Percentiles rank a stretch among this genome's conserved stretches.
phyloP scores from a whole-genome alignment of 1,140 invertebrate species.

The Apis cerana region DNA sequence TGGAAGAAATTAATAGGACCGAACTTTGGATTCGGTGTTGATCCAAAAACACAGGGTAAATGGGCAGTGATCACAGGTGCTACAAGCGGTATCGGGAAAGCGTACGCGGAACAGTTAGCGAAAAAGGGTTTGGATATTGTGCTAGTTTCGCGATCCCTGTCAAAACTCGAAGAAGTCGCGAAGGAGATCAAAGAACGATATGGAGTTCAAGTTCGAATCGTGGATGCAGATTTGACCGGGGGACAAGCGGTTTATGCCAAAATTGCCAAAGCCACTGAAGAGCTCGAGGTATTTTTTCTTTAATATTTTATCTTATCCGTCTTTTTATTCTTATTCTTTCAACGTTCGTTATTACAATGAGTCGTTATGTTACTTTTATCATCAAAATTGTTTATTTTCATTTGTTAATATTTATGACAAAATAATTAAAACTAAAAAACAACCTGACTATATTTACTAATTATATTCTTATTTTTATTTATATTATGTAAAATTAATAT shows the following conservation, averaged over 20 bases:
- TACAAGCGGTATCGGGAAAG: conserved; percentile 96
- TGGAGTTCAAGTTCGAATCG: conserved; percentile 90
- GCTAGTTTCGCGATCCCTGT: conserved; percentile 91
- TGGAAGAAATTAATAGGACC: conserved; percentile 78
- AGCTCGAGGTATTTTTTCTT: conserved; percentile 85
- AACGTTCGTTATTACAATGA: too few species aligned
- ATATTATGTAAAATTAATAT: too few species aligned
- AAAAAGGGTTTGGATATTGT: conserved; percentile 91
- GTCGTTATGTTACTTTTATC: too few species aligned
- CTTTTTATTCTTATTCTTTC: too few species aligned
- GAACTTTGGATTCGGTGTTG: conserved; percentile 70
- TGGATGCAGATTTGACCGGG: conserved; percentile 92
- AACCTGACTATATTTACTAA: too few species aligned
- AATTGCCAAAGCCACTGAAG: conserved; percentile 88
- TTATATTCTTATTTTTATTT: too few species aligned
- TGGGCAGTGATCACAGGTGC: conserved; percentile 92
- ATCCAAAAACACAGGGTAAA: conserved; percentile 73
- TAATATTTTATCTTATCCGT: too few species aligned
- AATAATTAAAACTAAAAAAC: too few species aligned
- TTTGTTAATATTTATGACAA: too few species aligned
- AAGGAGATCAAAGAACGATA: conserved; percentile 89
- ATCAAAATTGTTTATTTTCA: too few species aligned
- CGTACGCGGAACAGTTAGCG: conserved; percentile 91
- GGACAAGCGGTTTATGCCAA: conserved; percentile 87
- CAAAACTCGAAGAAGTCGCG: conserved; percentile 91